phyloP scores from a whole-genome alignment of 2,888 invertebrate species.

The Mellilla xanthometata region DNA sequence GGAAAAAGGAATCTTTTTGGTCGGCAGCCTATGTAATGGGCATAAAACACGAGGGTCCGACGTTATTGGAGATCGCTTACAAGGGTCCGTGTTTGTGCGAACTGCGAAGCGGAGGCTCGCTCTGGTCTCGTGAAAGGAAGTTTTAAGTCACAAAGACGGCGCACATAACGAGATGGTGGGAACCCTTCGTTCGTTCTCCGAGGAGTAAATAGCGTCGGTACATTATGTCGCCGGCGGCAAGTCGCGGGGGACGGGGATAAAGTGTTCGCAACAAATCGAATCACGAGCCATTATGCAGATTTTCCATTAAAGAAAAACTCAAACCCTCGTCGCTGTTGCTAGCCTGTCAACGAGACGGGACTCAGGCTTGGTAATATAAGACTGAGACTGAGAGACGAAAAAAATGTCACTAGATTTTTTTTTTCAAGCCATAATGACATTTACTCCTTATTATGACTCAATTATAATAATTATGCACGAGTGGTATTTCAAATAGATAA shows the following conservation, averaged over 20 bases:
- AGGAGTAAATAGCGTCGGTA: conserved; percentile 59
- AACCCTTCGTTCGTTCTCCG: conserved; percentile 44
- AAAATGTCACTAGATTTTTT: too few species aligned
- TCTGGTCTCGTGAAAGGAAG: conserved; percentile 53
- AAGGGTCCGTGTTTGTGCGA: conserved; percentile 53
- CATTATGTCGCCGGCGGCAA: conserved; percentile 53
- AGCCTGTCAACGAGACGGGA: conserved; percentile 17
- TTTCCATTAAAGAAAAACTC: conserved; percentile 74
- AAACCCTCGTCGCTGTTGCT: conserved; percentile 38
- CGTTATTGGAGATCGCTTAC: conserved; percentile 70
- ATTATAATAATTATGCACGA: too few species aligned
- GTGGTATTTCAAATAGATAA: too few species aligned
- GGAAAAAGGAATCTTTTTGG: conserved; percentile 37
- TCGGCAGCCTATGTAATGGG: conserved; percentile 44
- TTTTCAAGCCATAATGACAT: too few species aligned
- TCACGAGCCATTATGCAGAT: conserved; percentile 75
- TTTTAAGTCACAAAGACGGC: conserved; percentile 50
- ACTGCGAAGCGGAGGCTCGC: conserved; percentile 44
- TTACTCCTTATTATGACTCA: too few species aligned
- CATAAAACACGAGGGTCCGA: conserved; percentile 49
- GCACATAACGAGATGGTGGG: conserved; percentile 48
- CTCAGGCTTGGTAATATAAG: too few species aligned
- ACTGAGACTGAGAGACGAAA: too few species aligned
- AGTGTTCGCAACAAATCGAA: conserved; percentile 70
- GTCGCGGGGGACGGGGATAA: conserved; percentile 47